Percentiles rank a stretch among this genome's conserved stretches.
These are phyloP conservation scores for Adoxophyes honmai DNA, from an alignment of 1,140 invertebrate genomes.

Conservation along the genomic window DNA sequence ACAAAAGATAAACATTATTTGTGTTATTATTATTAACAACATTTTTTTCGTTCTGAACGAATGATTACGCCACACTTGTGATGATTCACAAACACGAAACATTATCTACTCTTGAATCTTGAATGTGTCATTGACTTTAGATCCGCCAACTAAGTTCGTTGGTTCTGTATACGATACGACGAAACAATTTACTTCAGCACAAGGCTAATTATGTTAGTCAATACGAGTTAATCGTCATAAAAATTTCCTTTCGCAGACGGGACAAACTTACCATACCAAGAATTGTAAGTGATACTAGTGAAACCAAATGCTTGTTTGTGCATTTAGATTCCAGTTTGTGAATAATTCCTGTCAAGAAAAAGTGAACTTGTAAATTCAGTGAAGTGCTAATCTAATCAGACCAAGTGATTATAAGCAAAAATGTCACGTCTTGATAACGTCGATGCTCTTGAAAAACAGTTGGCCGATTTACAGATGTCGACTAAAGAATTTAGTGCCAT, in stretches of 20 bases:
- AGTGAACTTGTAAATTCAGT: not conserved
- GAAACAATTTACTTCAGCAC: too few relatives aligned
- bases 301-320: not conserved
- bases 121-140: conserved; percentile 11
- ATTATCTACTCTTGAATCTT: too few relatives aligned
- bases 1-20: too few relatives aligned
- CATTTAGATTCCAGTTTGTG: not conserved
- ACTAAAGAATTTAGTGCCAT: conserved; percentile 54
- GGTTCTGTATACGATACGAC: too few relatives aligned
- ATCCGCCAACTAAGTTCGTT: not conserved
- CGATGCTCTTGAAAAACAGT: conserved; percentile 78
- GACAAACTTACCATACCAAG: not conserved
- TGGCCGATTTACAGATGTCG: conserved; percentile 76
- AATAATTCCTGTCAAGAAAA: conserved; percentile 1
- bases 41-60: too few relatives aligned
- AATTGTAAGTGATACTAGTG: not conserved
- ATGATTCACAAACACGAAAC: not conserved
- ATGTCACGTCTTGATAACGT: conserved; percentile 70
- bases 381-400: conserved; percentile 11
- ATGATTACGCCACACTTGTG: not conserved
- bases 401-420: conserved; percentile 15
- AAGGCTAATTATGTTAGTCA: too few relatives aligned
- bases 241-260: too few relatives aligned
- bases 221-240: too few relatives aligned
- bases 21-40: too few relatives aligned